Evolutionary conservation across 1,140 invertebrate species (phyloP).

Genomic region (Cyrtorhinus lividipennis): DNA sequence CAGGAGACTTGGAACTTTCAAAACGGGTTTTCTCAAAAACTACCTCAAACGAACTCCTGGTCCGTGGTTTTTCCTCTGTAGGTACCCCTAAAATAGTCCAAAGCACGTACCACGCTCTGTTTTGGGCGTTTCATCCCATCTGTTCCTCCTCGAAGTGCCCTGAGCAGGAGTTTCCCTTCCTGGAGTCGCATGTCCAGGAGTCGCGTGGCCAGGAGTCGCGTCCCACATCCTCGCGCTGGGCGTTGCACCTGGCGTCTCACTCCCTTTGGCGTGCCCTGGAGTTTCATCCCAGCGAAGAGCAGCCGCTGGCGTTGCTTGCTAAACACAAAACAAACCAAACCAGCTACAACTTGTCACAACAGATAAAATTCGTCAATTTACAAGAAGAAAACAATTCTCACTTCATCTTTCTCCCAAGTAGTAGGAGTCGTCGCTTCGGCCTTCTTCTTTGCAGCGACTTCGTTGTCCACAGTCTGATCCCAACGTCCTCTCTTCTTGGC

Average conservation of each 20-base stretch:
- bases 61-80: too few species aligned
- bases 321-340: too few species aligned
- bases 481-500: constrained; percentile 78
- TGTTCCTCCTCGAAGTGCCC: constrained; percentile 67
- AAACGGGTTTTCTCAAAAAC: too few species aligned
- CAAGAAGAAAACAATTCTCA: too few species aligned
- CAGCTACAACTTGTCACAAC: too few species aligned
- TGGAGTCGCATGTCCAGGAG: constrained; percentile 74
- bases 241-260: constrained; percentile 84
- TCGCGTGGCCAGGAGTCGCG: constrained; percentile 78
- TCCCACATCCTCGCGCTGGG: constrained; percentile 89
- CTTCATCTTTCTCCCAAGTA: constrained; percentile 39
- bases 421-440: constrained; percentile 41
- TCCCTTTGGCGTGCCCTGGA: constrained; percentile 72
- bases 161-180: constrained; percentile 74
- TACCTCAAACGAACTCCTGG: too few species aligned
- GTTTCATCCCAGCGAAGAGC: constrained; percentile 88
- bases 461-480: constrained; percentile 79
- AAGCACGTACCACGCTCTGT: constrained; percentile 75
- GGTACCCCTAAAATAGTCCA: too few species aligned
- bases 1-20: too few species aligned
- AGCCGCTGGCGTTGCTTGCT: constrained; percentile 63
- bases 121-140: constrained; percentile 99
- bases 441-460: constrained; percentile 62
- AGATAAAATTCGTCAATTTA: too few species aligned